A percentile compares a stretch with the other conserved stretches of the same genome.
These are phyloP conservation scores for Polietes domitor DNA, from an alignment of 2,888 invertebrate species.

Conservation along the genomic window DNA sequence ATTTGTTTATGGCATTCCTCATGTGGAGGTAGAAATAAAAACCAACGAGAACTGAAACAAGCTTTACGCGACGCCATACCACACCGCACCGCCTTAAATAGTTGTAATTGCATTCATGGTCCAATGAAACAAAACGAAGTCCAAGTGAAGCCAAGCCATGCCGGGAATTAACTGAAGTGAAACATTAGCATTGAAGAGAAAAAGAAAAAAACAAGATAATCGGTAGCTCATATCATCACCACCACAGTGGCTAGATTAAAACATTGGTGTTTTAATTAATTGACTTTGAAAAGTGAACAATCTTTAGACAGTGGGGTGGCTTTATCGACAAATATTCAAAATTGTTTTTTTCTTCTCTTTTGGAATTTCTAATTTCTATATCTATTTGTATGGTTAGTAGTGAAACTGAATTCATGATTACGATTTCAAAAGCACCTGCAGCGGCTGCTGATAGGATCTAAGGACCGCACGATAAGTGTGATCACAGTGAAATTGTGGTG, in stretches of 20 bases:
- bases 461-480: no score
- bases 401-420: no score
- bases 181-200: neutral
- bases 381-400: no score
- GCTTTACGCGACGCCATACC: neutral
- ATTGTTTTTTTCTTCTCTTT: no score
- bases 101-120: slow-evolving; percentile 3
- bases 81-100: neutral
- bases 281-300: neutral
- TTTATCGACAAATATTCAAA: no score
- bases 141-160: neutral
- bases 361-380: no score
- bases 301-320: neutral
- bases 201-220: neutral
- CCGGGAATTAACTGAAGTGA: neutral
- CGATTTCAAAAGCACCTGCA: no score
- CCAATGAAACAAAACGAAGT: neutral
- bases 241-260: neutral
- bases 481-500: no score
- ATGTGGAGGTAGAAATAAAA: neutral
- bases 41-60: neutral
- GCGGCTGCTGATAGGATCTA: no score
- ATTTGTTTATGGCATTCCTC: neutral
- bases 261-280: neutral
- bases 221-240: neutral